Conservation (phyloP, 2,888 invertebrate species). For the Bibio marci region DNA sequence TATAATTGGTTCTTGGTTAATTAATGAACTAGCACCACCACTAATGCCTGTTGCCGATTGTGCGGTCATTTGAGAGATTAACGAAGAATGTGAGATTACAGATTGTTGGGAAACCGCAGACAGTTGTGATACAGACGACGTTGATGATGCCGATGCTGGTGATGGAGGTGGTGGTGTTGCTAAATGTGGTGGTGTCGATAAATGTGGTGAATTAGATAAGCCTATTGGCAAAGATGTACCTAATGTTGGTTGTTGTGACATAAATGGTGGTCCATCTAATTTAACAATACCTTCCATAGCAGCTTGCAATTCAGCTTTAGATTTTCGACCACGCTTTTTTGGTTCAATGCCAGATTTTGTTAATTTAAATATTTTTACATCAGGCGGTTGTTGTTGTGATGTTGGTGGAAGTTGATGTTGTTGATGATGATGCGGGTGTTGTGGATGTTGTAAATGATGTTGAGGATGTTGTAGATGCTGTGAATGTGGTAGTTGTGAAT, state of each 20-base stretch:
- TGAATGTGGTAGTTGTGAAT: no score
- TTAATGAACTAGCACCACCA: not conserved
- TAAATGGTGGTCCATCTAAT: not conserved
- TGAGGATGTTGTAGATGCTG: not conserved
- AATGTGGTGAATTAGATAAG: not conserved
- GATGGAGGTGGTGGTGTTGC: not conserved
- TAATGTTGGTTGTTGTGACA: not conserved
- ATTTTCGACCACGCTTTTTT: conserved; percentile 20
- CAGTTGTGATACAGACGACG: not conserved
- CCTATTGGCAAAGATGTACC: not conserved
- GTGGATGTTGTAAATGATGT: not conserved
- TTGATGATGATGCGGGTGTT: not conserved
- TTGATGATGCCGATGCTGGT: not conserved
- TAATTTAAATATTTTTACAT: not conserved
- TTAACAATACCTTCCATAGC: not conserved
- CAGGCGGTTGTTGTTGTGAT: not conserved
- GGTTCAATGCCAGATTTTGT: conserved; percentile 16
- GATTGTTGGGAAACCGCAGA: not conserved
- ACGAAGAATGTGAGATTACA: not conserved
- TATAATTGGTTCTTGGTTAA: conserved; percentile 6
- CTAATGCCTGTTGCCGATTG: no score
- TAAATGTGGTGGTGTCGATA: not conserved
- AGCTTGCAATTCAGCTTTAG: conserved; percentile 11
- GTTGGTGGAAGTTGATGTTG: not conserved
- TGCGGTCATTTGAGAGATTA: not conserved